Evolutionary conservation across 2,113 vertebrate genomes (phyloP), one percentile per base, ranked within the genome.

Genomic region (Neotoma lepida): DNA sequence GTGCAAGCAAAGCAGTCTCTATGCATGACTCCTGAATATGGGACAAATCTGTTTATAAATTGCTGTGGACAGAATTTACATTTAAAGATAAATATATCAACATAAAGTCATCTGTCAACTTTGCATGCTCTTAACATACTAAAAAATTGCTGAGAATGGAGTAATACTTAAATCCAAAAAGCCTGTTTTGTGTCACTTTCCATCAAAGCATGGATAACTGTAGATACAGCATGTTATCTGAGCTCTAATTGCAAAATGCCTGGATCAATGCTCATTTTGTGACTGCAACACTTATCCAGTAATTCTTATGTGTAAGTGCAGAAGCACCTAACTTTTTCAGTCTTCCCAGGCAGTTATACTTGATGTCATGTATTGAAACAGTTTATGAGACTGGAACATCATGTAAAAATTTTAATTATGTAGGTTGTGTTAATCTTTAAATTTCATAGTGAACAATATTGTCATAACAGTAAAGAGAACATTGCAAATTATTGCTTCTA

Each of bases 121-220:
- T 41, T 71, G 44, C 33, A 89, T 63, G 54, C 5, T 93, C 84
- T 95, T 44, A 74, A 73, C 71, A 61, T 54, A 46, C 49, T 61
- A 80, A 80, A 94, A 92, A 68, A 68, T 58, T 41, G 54, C 56
- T 66, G 78, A 54, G 61, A 96, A 85, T 63, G 22, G 44, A 73
- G 41, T 73, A 73, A 7, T 61, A 94, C 13, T 7, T 30, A 86
- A 91, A 91, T 81, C 54, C 58, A 89, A 80, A 18, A 86, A 78
- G 1, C 61, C 56, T 63, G 35, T n/a, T 90, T n/a, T 49, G 33
- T 86, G 44, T 10, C 39, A 74, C 30, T 41, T 86, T 94, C 94
- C 44, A 63, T 39, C 58, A 78, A 18, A 85, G 33, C 46, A 96
- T 17, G 84, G 49, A 35, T 64, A 30, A 88, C 44, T 46, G 28